Evolutionary conservation across 2,797 vertebrate genomes (phyloP).

Genomic region (Acipenser oxyrinchus): DNA sequence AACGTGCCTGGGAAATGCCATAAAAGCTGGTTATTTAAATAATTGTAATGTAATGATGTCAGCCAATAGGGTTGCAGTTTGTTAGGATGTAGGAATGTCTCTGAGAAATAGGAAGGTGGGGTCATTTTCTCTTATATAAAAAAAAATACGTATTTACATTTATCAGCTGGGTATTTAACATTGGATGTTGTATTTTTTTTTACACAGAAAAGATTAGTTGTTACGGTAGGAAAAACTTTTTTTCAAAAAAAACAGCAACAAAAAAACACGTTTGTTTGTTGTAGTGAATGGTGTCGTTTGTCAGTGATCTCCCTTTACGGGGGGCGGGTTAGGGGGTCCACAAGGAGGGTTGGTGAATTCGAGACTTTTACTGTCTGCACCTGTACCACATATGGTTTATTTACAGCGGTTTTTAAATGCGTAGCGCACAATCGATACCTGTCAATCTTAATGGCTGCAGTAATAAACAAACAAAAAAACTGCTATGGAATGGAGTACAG

Average conservation of each 20-base stretch:
- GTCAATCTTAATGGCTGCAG: too few relatives aligned
- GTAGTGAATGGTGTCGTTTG: slow-evolving; percentile 52
- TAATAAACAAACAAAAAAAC: too few relatives aligned
- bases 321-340: slow-evolving; percentile 49
- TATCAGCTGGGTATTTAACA: too few relatives aligned
- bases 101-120: slow-evolving; percentile 27
- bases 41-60: neutral
- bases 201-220: neutral
- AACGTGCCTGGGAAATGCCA: too few relatives aligned
- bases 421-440: too few relatives aligned
- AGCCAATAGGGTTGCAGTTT: slow-evolving; percentile 49
- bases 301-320: slow-evolving; percentile 61
- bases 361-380: slow-evolving; percentile 1
- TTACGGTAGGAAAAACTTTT: slow-evolving; percentile 27
- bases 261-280: neutral
- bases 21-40: too few relatives aligned
- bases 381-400: too few relatives aligned
- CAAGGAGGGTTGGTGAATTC: slow-evolving; percentile 39
- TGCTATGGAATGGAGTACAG: too few relatives aligned
- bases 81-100: slow-evolving; percentile 29
- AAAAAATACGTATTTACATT: too few relatives aligned
- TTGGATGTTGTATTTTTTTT: too few relatives aligned
- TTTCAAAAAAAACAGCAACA: too few relatives aligned
- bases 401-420: too few relatives aligned
- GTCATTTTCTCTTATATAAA: slow-evolving; percentile 23